A percentile compares a stretch with the other conserved stretches of the same genome.
phyloP scores from a whole-genome alignment of 2,113 vertebrate genomes.

The Corythaeola cristata region DNA sequence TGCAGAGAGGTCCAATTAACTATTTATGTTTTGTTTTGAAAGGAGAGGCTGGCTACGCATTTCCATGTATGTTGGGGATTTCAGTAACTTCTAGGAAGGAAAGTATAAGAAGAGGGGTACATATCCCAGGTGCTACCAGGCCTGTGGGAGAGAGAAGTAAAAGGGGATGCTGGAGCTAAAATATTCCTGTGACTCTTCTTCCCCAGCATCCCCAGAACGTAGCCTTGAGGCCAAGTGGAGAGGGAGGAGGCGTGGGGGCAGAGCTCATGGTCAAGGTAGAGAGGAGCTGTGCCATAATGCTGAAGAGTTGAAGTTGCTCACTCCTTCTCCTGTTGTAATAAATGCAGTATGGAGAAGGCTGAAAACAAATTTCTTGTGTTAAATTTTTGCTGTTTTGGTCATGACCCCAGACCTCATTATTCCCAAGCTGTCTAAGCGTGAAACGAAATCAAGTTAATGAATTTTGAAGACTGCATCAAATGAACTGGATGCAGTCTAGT shows the following conservation, averaged over 20 bases:
- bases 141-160: not conserved
- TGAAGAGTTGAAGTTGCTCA: not conserved
- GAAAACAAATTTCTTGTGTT: not conserved
- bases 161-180: accelerated
- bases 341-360: not conserved
- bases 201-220: accelerated
- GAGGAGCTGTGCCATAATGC: not conserved
- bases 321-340: not conserved
- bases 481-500: not conserved
- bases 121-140: not conserved
- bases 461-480: slow-evolving; percentile 17
- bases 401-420: slow-evolving; percentile 7
- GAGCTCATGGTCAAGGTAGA: not conserved
- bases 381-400: not conserved
- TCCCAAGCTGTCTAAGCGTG: slow-evolving; percentile 10
- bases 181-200: not conserved
- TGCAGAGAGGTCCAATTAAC: not conserved
- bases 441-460: slow-evolving; percentile 64
- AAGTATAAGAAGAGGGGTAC: not conserved
- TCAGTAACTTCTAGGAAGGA: not conserved
- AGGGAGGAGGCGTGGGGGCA: not conserved
- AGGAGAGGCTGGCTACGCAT: not conserved
- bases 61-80: not conserved
- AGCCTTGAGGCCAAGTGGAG: not conserved
- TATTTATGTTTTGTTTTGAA: not conserved